Percentiles rank a stretch among this genome's conserved stretches.
phyloP scores from a whole-genome alignment of 2,888 invertebrate genomes.

The Pachycephus smyrnensis region DNA sequence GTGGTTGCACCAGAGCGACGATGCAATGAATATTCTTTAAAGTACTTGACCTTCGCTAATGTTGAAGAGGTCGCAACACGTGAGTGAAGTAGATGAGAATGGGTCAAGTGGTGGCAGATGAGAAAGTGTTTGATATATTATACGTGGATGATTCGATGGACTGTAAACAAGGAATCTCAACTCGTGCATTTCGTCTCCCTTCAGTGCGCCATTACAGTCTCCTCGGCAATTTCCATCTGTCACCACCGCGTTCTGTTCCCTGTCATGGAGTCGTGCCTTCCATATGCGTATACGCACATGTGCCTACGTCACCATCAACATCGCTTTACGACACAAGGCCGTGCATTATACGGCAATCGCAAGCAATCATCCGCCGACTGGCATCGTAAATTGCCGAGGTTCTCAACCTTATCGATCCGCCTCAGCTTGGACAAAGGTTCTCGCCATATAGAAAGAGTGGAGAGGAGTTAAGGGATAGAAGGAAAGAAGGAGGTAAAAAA shows the following conservation, averaged over 20 bases:
- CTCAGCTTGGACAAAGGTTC: neutral
- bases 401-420: conserved; percentile 61
- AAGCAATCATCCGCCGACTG: conserved; percentile 62
- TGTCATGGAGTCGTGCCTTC: conserved; percentile 29
- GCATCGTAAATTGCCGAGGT: conserved; percentile 62
- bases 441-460: neutral
- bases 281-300: conserved; percentile 31
- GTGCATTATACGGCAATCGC: conserved; percentile 63
- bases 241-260: conserved; percentile 25
- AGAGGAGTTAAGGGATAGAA: neutral
- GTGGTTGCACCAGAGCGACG: neutral
- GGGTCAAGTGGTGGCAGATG: neutral
- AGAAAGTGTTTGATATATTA: neutral
- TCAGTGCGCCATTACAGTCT: neutral
- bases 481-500: neutral
- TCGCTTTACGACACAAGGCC: conserved; percentile 64
- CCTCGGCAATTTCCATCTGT: neutral
- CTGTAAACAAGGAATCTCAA: conserved; percentile 38
- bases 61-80: neutral
- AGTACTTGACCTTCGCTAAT: neutral
- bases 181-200: conserved; percentile 27
- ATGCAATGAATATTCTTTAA: neutral
- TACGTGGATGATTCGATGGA: conserved; percentile 26
- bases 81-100: neutral
- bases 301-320: conserved; percentile 46